A percentile compares a stretch with the other conserved stretches of the same genome.
phyloP scores from a whole-genome alignment of 2,113 vertebrate genomes.

The Anthoscopus minutus region DNA sequence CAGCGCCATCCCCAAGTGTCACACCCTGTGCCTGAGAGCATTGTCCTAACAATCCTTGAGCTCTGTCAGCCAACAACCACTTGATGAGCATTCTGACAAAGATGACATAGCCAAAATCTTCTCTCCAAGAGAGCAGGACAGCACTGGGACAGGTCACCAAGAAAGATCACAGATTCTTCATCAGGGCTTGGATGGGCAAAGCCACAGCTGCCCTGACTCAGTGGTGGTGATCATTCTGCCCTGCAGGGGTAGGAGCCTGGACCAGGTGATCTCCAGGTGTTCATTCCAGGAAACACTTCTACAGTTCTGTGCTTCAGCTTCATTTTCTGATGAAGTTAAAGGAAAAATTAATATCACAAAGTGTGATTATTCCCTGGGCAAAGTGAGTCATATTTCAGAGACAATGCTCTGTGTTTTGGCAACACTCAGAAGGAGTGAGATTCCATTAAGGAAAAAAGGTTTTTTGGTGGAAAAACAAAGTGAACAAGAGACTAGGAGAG shows the following conservation, averaged over 20 bases:
- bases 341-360: background rate
- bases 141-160: background rate
- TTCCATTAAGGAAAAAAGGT: background rate
- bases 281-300: background rate
- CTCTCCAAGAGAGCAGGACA: background rate
- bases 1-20: background rate
- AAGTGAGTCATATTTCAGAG: background rate
- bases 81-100: background rate
- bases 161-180: background rate
- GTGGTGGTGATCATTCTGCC: background rate
- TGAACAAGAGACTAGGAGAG: background rate
- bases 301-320: background rate
- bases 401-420: background rate
- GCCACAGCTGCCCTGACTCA: background rate
- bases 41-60: background rate
- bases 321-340: background rate
- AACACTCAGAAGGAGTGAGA: background rate
- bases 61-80: background rate
- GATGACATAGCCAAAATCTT: background rate
- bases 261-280: background rate
- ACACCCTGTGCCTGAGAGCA: no score
- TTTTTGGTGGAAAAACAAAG: background rate
- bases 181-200: background rate
- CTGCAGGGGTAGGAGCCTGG: background rate
- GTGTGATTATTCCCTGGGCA: background rate